Evolutionary conservation across 2,888 invertebrate species (phyloP).

Genomic region (Bursaphelenchus okinawaensis): DNA sequence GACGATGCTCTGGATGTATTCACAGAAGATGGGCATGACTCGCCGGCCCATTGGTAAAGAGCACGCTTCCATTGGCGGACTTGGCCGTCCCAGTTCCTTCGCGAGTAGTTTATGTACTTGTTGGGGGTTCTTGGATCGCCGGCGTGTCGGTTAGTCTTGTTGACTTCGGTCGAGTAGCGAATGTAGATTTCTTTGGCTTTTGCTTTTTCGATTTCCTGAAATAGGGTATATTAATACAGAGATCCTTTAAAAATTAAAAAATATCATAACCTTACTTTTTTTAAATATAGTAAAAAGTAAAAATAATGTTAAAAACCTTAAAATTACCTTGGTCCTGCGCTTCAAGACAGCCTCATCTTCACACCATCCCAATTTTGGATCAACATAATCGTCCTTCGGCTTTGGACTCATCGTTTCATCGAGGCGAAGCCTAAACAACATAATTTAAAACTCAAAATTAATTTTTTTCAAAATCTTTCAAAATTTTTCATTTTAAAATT

Average conservation of each 20-base stretch:
- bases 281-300: no score
- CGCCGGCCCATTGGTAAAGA: slow-evolving; percentile 51
- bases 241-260: not conserved
- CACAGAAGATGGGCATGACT: slow-evolving; percentile 47
- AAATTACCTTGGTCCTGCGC: slow-evolving; percentile 31
- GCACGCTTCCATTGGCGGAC: slow-evolving; percentile 47
- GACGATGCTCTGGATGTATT: slow-evolving; percentile 34
- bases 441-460: not conserved
- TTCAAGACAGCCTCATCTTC: slow-evolving; percentile 36
- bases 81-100: slow-evolving; percentile 85
- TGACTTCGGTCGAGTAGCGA: slow-evolving; percentile 37
- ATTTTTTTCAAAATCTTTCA: no score
- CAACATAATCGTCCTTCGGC: slow-evolving; percentile 37
- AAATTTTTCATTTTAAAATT: no score
- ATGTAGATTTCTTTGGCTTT: slow-evolving; percentile 50
- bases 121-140: slow-evolving; percentile 81
- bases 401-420: slow-evolving; percentile 22
- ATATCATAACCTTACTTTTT: not conserved
- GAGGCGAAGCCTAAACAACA: not conserved
- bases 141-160: slow-evolving; percentile 34
- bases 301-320: no score
- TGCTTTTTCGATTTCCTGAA: slow-evolving; percentile 46
- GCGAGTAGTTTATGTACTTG: slow-evolving; percentile 77
- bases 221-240: not conserved
- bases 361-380: slow-evolving; percentile 52